Evolutionary conservation across 2,888 invertebrate genomes (phyloP).

Genomic region (Tachina grossa): DNA sequence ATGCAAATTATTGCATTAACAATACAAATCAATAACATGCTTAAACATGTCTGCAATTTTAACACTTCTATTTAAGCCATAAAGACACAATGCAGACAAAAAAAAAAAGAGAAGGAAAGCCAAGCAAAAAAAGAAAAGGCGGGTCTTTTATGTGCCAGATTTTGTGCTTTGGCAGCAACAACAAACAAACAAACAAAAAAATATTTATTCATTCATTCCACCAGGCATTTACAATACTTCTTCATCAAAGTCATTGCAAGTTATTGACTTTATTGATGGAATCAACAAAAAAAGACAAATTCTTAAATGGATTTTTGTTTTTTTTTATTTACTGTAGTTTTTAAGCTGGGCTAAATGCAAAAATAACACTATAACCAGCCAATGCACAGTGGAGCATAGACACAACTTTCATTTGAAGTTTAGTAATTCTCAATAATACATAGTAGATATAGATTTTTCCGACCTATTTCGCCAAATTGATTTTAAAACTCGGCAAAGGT

Average conservation of each 20-base stretch:
- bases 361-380: not conserved
- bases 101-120: conserved; percentile 26
- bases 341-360: conserved; percentile 28
- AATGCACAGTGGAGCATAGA: not conserved
- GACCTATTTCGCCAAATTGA: too few relatives aligned
- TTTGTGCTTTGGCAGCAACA: conserved; percentile 33
- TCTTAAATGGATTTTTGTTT: conserved; percentile 50
- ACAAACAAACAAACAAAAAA: not conserved
- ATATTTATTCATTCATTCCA: conserved; percentile 50
- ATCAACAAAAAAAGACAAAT: conserved; percentile 37
- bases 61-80: conserved; percentile 65
- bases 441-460: too few relatives aligned
- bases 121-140: conserved; percentile 43
- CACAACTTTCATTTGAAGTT: too few relatives aligned
- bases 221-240: conserved; percentile 38
- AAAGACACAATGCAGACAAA: conserved; percentile 30
- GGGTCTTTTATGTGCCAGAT: conserved; percentile 62
- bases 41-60: conserved; percentile 67
- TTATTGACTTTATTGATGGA: conserved; percentile 68
- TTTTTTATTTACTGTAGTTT: conserved; percentile 6
- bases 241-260: conserved; percentile 66
- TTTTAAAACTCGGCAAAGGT: too few relatives aligned
- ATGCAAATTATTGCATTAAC: conserved; percentile 61
- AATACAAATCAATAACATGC: conserved; percentile 64
- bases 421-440: too few relatives aligned